These are phyloP conservation scores for Xiphophorus hellerii DNA, from an alignment of 2,113 vertebrate genomes.

Conservation along the genomic window DNA sequence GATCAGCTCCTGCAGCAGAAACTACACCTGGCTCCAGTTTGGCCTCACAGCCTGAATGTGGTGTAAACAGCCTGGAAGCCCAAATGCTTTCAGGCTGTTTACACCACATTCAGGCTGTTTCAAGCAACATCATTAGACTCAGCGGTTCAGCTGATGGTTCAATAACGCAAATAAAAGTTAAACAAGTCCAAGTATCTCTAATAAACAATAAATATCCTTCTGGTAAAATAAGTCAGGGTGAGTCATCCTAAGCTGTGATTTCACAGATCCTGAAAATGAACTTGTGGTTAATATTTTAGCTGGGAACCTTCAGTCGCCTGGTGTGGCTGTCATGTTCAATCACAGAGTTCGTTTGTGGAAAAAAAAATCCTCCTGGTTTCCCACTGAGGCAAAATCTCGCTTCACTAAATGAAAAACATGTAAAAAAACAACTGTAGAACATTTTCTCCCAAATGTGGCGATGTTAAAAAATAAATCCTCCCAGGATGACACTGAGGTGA, in stretches of 20 bases:
- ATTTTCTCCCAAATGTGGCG: conserved; percentile 36
- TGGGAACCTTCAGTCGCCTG: conserved; percentile 27
- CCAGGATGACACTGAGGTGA: too few relatives aligned
- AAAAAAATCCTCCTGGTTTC: conserved; percentile 32
- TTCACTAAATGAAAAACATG: conserved; percentile 36
- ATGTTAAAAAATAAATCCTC: neutral
- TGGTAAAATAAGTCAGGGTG: neutral
- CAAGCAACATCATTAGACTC: neutral
- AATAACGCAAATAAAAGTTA: neutral
- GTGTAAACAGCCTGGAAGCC: neutral
- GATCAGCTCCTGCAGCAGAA: too few relatives aligned
- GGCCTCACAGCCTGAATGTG: neutral
- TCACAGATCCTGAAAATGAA: conserved; percentile 19
- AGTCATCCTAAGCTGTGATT: neutral
- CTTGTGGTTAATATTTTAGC: conserved; percentile 39
- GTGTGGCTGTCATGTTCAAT: conserved; percentile 46
- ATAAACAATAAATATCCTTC: neutral
- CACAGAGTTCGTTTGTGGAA: conserved; percentile 21
- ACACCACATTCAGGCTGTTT: too few relatives aligned
- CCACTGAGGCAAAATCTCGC: conserved; percentile 40
- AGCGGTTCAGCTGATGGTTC: neutral
- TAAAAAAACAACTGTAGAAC: conserved; percentile 31
- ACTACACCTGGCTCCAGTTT: neutral
- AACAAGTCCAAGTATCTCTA: neutral
- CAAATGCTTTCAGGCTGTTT: too few relatives aligned